A percentile compares a stretch with the other conserved stretches of the same genome.
Evolutionary conservation across 2,797 vertebrate genomes (phyloP).

Genomic region (Sebastes hubbsi): DNA sequence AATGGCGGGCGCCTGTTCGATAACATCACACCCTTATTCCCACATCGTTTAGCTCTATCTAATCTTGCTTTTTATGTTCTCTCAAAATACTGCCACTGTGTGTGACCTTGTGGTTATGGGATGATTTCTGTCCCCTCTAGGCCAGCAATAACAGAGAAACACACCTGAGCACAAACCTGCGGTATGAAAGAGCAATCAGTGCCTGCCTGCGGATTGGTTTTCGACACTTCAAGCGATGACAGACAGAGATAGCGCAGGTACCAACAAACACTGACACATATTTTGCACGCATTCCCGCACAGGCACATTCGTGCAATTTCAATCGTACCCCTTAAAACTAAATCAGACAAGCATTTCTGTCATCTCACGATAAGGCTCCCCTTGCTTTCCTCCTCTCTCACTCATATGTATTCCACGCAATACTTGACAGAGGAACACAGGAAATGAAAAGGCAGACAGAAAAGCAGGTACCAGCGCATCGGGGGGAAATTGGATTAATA

Average conservation of each 20-base stretch:
- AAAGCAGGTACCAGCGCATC: slow-evolving; percentile 32
- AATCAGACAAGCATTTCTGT: slow-evolving; percentile 47
- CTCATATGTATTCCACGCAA: slow-evolving; percentile 56
- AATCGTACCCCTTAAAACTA: slow-evolving; percentile 18
- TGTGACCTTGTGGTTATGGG: slow-evolving; percentile 58
- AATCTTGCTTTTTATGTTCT: slow-evolving; percentile 14
- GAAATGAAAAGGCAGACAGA: slow-evolving; percentile 56
- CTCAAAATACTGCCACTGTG: background rate
- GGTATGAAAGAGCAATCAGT: slow-evolving; percentile 45
- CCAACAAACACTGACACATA: slow-evolving; percentile 7
- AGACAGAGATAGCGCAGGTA: slow-evolving; percentile 9
- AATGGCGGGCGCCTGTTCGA: background rate
- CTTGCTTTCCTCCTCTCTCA: background rate
- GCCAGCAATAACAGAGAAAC: slow-evolving; percentile 43
- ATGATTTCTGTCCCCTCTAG: slow-evolving; percentile 40
- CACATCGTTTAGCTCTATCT: slow-evolving; percentile 3
- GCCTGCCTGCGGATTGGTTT: slow-evolving; percentile 28
- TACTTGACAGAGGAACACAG: slow-evolving; percentile 48
- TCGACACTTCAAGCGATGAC: slow-evolving; percentile 30
- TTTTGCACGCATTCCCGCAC: slow-evolving; percentile 21
- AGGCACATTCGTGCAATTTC: slow-evolving; percentile 26
- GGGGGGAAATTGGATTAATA: slow-evolving; percentile 36
- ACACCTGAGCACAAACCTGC: slow-evolving; percentile 38
- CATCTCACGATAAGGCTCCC: slow-evolving; percentile 11
- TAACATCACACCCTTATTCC: background rate